Conservation (phyloP, 37 sponge, comb jelly and placozoan species). For the Amphimedon queenslandica region DNA sequence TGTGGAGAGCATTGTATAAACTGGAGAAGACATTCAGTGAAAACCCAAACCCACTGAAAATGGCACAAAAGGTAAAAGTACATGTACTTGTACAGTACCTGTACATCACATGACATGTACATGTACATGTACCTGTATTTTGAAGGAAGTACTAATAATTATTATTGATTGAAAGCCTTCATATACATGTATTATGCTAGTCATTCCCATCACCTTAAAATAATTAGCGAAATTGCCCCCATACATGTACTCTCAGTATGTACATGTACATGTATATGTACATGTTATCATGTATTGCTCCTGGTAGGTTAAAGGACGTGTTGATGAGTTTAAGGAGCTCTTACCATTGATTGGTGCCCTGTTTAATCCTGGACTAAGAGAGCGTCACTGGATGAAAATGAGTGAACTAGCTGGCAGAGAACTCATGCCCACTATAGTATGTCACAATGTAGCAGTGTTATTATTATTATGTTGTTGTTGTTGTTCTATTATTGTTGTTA, state of each 20-base stretch:
- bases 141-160: background rate
- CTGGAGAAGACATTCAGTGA: conserved; percentile 88
- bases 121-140: conserved; percentile 11
- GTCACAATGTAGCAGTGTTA: background rate
- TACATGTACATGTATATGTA: background rate
- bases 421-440: conserved; percentile 79
- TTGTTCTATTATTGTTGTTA: background rate
- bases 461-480: no score
- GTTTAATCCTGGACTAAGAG: conserved; percentile 97
- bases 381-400: conserved; percentile 97
- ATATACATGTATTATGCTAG: background rate
- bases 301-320: conserved; percentile 77
- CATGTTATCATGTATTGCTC: conserved; percentile 4
- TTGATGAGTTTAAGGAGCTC: conserved; percentile 94
- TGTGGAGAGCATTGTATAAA: conserved; percentile 94
- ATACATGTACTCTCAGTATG: background rate
- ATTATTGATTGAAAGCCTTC: background rate
- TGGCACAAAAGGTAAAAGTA: conserved; percentile 79
- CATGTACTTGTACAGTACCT: no score
- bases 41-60: conserved; percentile 73
- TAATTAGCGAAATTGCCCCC: background rate
- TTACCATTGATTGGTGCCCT: conserved; percentile 85
- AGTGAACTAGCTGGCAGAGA: conserved; percentile 80
- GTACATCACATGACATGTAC: background rate
- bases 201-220: no score